phyloP scores from a whole-genome alignment of 2,797 vertebrate species.

The Valencia hispanica region DNA sequence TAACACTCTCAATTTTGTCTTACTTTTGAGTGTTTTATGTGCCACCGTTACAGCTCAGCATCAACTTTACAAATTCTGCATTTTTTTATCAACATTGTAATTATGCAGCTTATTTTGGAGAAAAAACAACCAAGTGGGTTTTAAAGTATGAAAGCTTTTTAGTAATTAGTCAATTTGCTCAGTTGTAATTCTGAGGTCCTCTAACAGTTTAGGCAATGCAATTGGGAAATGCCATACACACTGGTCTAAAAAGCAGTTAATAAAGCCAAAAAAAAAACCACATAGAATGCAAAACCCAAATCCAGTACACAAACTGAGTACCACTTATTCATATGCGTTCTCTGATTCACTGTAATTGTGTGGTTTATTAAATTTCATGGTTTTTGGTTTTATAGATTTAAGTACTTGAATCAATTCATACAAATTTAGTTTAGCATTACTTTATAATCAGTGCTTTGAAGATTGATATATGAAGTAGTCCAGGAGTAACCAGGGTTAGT shows the following conservation, averaged over 20 bases:
- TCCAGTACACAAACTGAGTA: neutral
- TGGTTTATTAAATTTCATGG: neutral
- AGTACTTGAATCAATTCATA: neutral
- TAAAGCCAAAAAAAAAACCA: conserved; percentile 42
- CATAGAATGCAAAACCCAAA: conserved; percentile 6
- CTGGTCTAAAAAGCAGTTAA: conserved; percentile 46
- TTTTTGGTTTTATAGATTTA: neutral
- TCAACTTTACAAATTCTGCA: conserved; percentile 47
- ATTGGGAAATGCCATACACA: conserved; percentile 57
- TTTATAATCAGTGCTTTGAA: neutral
- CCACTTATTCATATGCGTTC: neutral
- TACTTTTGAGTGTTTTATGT: conserved; percentile 42
- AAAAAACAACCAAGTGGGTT: conserved; percentile 32
- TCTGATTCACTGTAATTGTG: neutral
- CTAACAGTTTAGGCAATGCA: conserved; percentile 58
- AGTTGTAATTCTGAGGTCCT: conserved; percentile 61
- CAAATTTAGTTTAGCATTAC: neutral
- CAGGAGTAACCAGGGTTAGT: neutral
- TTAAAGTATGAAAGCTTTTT: conserved; percentile 13
- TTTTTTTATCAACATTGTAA: conserved; percentile 58
- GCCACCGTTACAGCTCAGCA: conserved; percentile 32
- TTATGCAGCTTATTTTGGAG: conserved; percentile 38
- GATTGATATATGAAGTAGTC: neutral
- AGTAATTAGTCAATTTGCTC: conserved; percentile 72
- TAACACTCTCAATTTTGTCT: conserved; percentile 29